Evolutionary conservation across 1,140 invertebrate genomes (phyloP).

Genomic region (Latrodectus geometricus): DNA sequence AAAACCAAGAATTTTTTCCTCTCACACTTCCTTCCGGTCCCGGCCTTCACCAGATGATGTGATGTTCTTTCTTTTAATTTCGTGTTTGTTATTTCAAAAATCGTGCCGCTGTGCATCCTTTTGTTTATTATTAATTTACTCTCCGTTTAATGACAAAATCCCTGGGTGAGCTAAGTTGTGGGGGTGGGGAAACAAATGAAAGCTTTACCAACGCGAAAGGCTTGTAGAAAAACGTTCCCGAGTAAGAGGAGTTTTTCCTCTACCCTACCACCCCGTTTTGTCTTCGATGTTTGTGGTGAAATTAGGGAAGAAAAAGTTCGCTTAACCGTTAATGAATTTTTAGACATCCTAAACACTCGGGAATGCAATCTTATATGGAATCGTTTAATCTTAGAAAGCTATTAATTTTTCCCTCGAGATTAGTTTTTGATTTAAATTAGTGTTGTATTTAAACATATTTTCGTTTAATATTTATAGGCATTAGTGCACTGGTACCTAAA

Average conservation of each 20-base stretch:
- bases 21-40: not conserved
- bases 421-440: too few relatives aligned
- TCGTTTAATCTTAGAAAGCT: not conserved
- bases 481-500: too few relatives aligned
- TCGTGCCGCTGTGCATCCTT: constrained; percentile 18
- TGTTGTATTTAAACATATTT: too few relatives aligned
- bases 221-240: not conserved
- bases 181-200: not conserved
- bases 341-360: not conserved
- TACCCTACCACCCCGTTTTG: not conserved
- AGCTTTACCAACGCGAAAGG: not conserved
- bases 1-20: constrained; percentile 42
- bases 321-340: constrained; percentile 45
- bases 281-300: constrained; percentile 34
- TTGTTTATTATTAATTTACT: constrained; percentile 53
- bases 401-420: too few relatives aligned
- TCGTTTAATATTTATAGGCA: too few relatives aligned
- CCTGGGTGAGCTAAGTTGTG: not conserved
- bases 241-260: not conserved
- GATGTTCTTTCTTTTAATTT: constrained; percentile 54
- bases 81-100: constrained; percentile 56
- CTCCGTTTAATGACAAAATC: constrained; percentile 17
- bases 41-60: constrained; percentile 4
- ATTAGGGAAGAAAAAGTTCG: constrained; percentile 38
- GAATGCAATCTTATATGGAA: not conserved